Conservation (phyloP, 2,888 invertebrate species). For the Aporophyla nigra region DNA sequence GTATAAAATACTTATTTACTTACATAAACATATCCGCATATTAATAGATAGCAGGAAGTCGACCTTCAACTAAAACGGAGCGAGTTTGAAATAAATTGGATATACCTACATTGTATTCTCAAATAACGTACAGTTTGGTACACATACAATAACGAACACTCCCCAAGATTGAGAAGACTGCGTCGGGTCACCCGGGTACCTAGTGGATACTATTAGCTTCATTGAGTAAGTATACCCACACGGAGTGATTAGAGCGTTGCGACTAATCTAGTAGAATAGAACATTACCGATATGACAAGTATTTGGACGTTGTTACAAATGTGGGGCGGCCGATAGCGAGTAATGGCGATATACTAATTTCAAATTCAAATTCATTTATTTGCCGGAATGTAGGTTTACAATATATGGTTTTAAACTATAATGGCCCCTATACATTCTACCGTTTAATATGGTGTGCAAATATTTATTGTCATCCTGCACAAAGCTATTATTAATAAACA, state of each 20-base stretch:
- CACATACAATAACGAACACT: background rate
- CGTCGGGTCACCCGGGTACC: too few relatives aligned
- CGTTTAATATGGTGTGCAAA: too few relatives aligned
- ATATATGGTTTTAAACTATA: too few relatives aligned
- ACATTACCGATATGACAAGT: constrained; percentile 30
- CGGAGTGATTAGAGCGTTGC: background rate
- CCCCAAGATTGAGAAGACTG: background rate
- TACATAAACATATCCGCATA: constrained; percentile 15
- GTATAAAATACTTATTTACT: constrained; percentile 24
- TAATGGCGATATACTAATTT: background rate
- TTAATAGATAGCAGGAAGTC: constrained; percentile 17
- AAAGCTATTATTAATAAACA: too few relatives aligned
- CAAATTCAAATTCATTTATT: too few relatives aligned
- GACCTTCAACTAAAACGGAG: constrained; percentile 6
- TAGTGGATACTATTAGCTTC: background rate
- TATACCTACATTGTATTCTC: constrained; percentile 1
- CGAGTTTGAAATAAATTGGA: constrained; percentile 11
- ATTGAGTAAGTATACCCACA: background rate
- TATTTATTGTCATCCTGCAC: too few relatives aligned
- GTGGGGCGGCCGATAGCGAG: background rate
- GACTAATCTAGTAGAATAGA: constrained; percentile 15
- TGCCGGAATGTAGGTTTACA: too few relatives aligned
- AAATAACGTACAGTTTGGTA: background rate
- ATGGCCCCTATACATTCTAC: too few relatives aligned
- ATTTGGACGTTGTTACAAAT: constrained; percentile 28